These are phyloP conservation scores for Diadophis punctatus DNA, from an alignment of 2,113 vertebrate genomes.

Conservation along the genomic window DNA sequence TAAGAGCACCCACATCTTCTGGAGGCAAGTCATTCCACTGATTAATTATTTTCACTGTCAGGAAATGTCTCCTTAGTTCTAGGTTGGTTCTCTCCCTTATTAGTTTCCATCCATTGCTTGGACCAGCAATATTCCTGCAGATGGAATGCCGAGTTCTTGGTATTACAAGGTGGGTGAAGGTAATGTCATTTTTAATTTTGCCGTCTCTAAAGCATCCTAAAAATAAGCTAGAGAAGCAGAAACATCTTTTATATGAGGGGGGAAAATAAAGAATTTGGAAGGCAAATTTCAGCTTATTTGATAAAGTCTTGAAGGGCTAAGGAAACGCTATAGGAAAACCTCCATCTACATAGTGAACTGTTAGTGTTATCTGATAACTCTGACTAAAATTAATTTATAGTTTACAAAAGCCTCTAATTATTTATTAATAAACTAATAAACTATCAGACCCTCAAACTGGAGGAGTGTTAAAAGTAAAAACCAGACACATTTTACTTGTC, in stretches of 20 bases:
- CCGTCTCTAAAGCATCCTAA: background rate
- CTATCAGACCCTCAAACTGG: background rate
- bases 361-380: background rate
- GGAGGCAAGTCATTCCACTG: background rate
- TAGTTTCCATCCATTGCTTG: background rate
- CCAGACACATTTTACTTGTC: background rate
- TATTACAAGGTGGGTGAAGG: background rate
- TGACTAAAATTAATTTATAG: background rate
- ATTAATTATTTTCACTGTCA: background rate
- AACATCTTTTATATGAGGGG: background rate
- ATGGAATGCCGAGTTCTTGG: background rate
- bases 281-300: background rate
- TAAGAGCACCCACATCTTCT: background rate
- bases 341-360: background rate
- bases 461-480: background rate
- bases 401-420: background rate
- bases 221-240: background rate
- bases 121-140: background rate
- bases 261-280: background rate
- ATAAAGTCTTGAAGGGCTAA: background rate
- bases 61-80: background rate
- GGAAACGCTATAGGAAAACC: background rate
- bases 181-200: background rate
- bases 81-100: background rate
- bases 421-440: background rate